Conservation (phyloP, 2,888 invertebrate genomes). For the Operophtera brumata region DNA sequence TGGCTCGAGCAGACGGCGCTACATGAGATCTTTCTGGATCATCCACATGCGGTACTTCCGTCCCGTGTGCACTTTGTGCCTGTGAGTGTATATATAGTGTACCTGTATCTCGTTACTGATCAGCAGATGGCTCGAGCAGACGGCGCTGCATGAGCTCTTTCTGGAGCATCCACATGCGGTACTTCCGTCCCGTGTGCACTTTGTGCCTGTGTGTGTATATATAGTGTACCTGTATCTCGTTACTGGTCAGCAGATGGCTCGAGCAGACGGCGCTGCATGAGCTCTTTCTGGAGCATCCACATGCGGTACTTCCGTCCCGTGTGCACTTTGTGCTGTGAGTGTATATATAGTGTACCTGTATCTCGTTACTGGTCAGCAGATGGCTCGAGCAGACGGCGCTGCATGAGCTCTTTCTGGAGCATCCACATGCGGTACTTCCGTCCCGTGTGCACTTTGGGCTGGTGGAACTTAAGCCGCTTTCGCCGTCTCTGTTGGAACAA, state of each 20-base stretch:
- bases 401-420: slow-evolving; percentile 82
- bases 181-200: slow-evolving; percentile 89
- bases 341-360: slow-evolving; percentile 71
- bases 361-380: slow-evolving; percentile 84
- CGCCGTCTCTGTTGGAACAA: slow-evolving; percentile 82
- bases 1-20: too few species aligned
- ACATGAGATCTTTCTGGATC: too few species aligned
- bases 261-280: too few species aligned
- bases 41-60: too few species aligned
- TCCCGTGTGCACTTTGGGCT: slow-evolving; percentile 93
- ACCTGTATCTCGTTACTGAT: slow-evolving; percentile 85
- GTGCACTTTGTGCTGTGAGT: too few species aligned
- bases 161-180: slow-evolving; percentile 81
- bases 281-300: too few species aligned
- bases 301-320: too few species aligned
- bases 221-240: too few species aligned
- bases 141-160: slow-evolving; percentile 82
- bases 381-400: slow-evolving; percentile 78
- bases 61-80: too few species aligned
- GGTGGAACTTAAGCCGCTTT: slow-evolving; percentile 90
- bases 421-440: slow-evolving; percentile 83
- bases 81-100: neutral
- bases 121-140: slow-evolving; percentile 81
- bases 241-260: too few species aligned
- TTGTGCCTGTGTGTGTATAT: slow-evolving; percentile 94